These are phyloP conservation scores for Zeuzera pyrina DNA, from an alignment of 2,888 invertebrate species.

Conservation along the genomic window DNA sequence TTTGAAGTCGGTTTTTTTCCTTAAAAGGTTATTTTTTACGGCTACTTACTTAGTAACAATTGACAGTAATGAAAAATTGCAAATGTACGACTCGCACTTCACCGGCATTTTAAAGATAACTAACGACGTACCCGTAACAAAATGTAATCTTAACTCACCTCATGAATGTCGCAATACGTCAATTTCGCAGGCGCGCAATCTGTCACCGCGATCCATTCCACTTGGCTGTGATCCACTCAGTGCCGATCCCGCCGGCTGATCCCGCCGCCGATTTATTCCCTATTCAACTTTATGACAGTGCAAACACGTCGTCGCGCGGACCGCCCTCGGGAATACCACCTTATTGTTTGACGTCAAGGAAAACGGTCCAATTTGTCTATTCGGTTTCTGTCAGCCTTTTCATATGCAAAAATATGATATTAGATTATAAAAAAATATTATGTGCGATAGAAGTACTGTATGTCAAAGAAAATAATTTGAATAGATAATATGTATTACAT, in stretches of 20 bases:
- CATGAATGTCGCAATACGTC: conserved; percentile 4
- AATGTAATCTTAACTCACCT: too few relatives aligned
- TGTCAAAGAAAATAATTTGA: too few relatives aligned
- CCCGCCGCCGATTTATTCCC: conserved; percentile 30
- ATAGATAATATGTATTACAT: too few relatives aligned
- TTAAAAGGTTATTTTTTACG: too few relatives aligned
- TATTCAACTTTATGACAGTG: conserved; percentile 30
- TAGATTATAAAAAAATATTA: too few relatives aligned
- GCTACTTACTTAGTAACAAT: too few relatives aligned
- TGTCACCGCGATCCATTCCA: conserved; percentile 6
- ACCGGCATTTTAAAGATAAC: too few relatives aligned
- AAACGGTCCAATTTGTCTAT: conserved; percentile 45
- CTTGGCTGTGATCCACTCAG: conserved; percentile 6
- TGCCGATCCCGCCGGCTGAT: conserved; percentile 1
- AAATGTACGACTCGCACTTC: too few relatives aligned
- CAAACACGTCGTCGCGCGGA: conserved; percentile 21
- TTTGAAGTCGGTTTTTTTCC: too few relatives aligned
- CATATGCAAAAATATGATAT: conserved; percentile 36
- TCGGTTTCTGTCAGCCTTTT: conserved; percentile 39
- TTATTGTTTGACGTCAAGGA: conserved; percentile 44
- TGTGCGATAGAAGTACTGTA: too few relatives aligned
- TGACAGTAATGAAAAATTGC: too few relatives aligned
- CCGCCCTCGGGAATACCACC: conserved; percentile 24
- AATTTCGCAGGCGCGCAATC: conserved; percentile 6
- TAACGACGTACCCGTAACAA: too few relatives aligned